These are phyloP conservation scores for Heterotis niloticus DNA, from an alignment of 2,113 vertebrate species.

Conservation along the genomic window DNA sequence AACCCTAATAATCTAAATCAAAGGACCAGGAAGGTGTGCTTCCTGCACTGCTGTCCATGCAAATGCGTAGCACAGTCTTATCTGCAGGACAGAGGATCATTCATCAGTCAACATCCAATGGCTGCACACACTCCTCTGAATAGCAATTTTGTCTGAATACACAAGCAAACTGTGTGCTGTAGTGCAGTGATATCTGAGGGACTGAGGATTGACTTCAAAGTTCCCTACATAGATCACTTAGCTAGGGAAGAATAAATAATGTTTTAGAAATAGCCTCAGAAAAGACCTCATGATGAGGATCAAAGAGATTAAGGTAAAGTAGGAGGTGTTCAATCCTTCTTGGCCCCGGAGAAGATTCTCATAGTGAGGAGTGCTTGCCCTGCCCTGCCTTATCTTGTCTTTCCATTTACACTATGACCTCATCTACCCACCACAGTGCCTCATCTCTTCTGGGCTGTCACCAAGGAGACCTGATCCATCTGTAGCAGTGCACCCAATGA, in stretches of 20 bases:
- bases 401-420: conserved; percentile 11
- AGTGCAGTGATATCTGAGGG: too few species aligned
- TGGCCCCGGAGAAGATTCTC: too few species aligned
- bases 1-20: neutral
- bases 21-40: neutral
- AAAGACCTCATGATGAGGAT: neutral
- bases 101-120: neutral
- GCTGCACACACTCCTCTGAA: neutral
- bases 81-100: neutral
- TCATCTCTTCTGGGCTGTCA: neutral
- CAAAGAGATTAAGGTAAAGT: conserved; percentile 1
- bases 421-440: neutral
- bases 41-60: conserved; percentile 1
- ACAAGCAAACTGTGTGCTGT: neutral
- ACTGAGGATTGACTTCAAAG: too few species aligned
- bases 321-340: too few species aligned
- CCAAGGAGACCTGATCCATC: conserved; percentile 3
- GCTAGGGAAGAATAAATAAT: neutral
- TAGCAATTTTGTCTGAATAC: neutral
- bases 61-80: neutral
- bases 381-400: conserved; percentile 12
- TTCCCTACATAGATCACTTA: neutral
- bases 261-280: neutral
- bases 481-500: neutral
- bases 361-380: neutral